Evolutionary conservation across 2,888 invertebrate genomes (phyloP), one percentile per base, ranked within the genome.

Genomic region (Rambutsinella grinnellia): DNA sequence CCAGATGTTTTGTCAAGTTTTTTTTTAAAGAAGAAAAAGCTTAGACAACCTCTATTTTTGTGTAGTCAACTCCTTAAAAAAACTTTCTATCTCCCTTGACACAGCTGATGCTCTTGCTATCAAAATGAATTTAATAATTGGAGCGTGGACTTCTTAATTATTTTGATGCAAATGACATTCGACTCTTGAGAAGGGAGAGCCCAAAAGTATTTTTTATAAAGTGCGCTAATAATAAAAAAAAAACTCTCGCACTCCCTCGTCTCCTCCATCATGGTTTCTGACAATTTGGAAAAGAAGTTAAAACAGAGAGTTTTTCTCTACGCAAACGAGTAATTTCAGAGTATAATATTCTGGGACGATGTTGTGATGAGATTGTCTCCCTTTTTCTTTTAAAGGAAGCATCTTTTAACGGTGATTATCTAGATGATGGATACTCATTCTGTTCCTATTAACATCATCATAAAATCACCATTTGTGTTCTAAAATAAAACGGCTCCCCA

Each of bases 161-260:
- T 81, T 81, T 81, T 79, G 81, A 81, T 81, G 81, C 81, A 80
- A 81, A 81, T 81, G 79, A 80, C 79, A 78, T 66, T 60, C 78
- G 67, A 70, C 79, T 69, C 69, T 76, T 68, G 68, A 63, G 63
- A 15, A 23, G 62, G 76, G 74, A 72, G 63, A 57, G 75, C 72
- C 68, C 6, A 36, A 36, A 36, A 36, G n/a, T n/a, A n/a, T n/a
- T n/a, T n/a, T n/a, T n/a, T n/a, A n/a, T n/a, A n/a, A n/a, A n/a
- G n/a, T n/a, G n/a, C n/a, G n/a, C n/a, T n/a, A n/a, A n/a, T n/a
- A n/a, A n/a, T n/a, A n/a, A n/a, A n/a, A n/a, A n/a, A n/a, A n/a
- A n/a, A n/a, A n/a, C n/a, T n/a, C n/a, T n/a, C n/a, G n/a, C n/a
- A n/a, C n/a, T n/a, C n/a, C n/a, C n/a, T n/a, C n/a, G n/a, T n/a